Conservation (phyloP, 2,113 vertebrate genomes). For the Mola mola region DNA sequence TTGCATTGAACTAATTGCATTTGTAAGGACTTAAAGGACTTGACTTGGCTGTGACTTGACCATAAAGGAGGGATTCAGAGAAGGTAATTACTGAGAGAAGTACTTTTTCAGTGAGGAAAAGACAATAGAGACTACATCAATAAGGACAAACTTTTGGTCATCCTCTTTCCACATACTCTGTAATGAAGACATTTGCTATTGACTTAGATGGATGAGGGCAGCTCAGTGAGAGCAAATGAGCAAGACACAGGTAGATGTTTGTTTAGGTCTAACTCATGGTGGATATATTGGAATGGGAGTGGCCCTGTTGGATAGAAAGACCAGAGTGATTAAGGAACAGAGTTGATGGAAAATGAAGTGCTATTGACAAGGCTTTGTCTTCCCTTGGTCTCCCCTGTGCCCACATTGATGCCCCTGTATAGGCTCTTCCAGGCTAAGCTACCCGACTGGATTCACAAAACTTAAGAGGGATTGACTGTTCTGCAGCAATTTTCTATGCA, state of each 20-base stretch:
- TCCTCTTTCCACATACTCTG: conserved; percentile 68
- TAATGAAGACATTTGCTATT: conserved; percentile 81
- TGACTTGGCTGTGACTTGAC: conserved; percentile 68
- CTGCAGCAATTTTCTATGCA: conserved; percentile 77
- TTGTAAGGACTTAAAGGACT: conserved; percentile 65
- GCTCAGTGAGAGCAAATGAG: conserved; percentile 54
- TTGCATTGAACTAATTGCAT: conserved; percentile 62
- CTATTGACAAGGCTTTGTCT: conserved; percentile 82
- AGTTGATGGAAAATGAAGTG: conserved; percentile 79
- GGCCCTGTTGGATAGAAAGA: conserved; percentile 63
- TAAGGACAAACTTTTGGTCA: conserved; percentile 72
- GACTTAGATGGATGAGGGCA: conserved; percentile 77
- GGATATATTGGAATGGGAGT: conserved; percentile 76
- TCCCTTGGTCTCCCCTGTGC: conserved; percentile 58
- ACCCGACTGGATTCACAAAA: conserved; percentile 77
- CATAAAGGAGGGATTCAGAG: conserved; percentile 49
- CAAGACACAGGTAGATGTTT: conserved; percentile 76
- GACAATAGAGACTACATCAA: conserved; percentile 79
- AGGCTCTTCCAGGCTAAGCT: conserved; percentile 66
- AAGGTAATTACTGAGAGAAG: conserved; percentile 73
- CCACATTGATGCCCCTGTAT: conserved; percentile 69
- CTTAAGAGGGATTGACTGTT: conserved; percentile 79
- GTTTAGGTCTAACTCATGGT: conserved; percentile 67
- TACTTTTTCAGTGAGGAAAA: conserved; percentile 59
- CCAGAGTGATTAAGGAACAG: conserved; percentile 81